Evolutionary conservation across 1,140 invertebrate genomes (phyloP).

Genomic region (Periplaneta americana): DNA sequence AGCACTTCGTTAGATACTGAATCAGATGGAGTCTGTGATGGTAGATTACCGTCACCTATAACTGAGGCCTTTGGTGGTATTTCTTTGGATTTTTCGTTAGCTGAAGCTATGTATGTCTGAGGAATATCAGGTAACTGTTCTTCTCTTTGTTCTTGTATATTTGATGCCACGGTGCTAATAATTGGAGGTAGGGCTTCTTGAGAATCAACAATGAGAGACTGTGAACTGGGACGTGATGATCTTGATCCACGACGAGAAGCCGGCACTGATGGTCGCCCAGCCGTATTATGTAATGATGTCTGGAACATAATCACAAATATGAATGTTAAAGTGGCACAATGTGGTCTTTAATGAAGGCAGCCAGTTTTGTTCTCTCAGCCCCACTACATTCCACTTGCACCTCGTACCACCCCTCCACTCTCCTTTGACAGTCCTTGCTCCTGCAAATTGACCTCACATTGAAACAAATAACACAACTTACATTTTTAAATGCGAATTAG

Average conservation of each 20-base stretch:
- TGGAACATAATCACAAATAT: neutral
- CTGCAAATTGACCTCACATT: neutral
- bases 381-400: neutral
- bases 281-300: neutral
- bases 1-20: neutral
- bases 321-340: neutral
- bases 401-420: neutral
- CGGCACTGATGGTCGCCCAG: neutral
- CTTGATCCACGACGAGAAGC: neutral
- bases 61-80: neutral
- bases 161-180: neutral
- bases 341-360: neutral
- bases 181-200: neutral
- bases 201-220: neutral
- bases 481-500: too few relatives aligned
- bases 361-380: neutral
- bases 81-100: neutral
- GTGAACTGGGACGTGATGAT: neutral
- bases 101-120: neutral
- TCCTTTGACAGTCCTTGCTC: neutral
- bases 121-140: neutral
- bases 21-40: neutral
- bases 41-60: neutral
- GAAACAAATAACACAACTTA: neutral
- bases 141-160: neutral